These are phyloP conservation scores for Lampropteryx suffumata DNA, from an alignment of 2,888 invertebrate species.

Conservation along the genomic window DNA sequence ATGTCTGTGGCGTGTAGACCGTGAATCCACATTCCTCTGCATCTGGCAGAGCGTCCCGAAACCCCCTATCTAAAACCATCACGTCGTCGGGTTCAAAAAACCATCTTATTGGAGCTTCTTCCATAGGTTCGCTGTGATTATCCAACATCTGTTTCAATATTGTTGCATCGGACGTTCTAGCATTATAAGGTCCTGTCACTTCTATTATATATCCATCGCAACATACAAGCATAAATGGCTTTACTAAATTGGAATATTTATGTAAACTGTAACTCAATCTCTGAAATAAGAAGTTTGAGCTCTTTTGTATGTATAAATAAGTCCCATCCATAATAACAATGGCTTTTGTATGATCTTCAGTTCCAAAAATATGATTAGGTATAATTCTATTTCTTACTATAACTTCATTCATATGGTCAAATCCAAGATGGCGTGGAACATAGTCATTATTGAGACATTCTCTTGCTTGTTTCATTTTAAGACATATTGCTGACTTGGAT, in stretches of 20 bases:
- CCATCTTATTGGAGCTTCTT: constrained; percentile 19
- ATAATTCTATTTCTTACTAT: background rate
- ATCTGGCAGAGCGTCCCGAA: background rate
- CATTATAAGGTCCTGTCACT: background rate
- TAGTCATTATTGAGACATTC: background rate
- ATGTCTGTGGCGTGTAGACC: background rate
- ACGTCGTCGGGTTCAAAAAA: constrained; percentile 18
- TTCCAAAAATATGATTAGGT: background rate
- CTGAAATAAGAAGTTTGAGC: background rate
- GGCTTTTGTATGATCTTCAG: constrained; percentile 1
- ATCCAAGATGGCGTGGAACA: too few species aligned
- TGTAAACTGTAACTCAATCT: background rate
- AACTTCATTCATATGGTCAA: too few species aligned
- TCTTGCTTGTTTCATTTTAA: background rate
- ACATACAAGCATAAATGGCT: too few species aligned
- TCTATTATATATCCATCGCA: constrained; percentile 1
- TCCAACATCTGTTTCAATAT: background rate
- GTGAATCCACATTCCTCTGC: background rate
- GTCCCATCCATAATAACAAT: background rate
- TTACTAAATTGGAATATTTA: background rate
- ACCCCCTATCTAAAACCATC: constrained; percentile 1
- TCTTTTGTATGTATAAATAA: background rate
- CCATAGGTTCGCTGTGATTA: constrained; percentile 7
- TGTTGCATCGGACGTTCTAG: constrained; percentile 1
- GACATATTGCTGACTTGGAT: background rate